Base-by-base conservation (phyloP, 2,797 vertebrate genomes). In the Pogoniulus pusillus region DNA sequence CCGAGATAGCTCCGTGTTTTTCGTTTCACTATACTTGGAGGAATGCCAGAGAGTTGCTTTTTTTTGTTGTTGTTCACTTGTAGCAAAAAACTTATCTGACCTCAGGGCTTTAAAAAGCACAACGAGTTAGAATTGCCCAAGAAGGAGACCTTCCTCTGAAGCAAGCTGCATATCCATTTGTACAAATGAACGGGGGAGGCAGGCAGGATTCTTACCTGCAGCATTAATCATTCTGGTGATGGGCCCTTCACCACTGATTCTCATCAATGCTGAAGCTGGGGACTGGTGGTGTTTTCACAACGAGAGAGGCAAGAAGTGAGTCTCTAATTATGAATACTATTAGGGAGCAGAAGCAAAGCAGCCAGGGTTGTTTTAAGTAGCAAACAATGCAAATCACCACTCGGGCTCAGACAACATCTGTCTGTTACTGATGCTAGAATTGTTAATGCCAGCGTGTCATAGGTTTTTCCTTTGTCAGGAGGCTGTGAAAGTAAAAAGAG, bases 31-130 rank as follows among this genome's bases (percentile, higher is more conserved):
- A 15, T 78, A 47, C 63, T 4, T 94, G 91, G 91, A 90, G 35
- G 66, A 82, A 93, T 73, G 88, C 91, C 94, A 96, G 82, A n/a
- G 45, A 45, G 9, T 22, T 47, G 47, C 47, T 19, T 12, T 12
- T 47, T 55, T 89, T 49, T 49, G 23, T 47, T 93, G 91, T 69
- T 87, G 45, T 82, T 95, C 82, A 70, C 35, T 95, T 53, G 14
- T 30, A 83, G 82, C 66, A 69, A 78, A 87, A 91, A 87, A 82
- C 76, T 77, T 77, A 73, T 32, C 66, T 54, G 84, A 93, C 88
- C 84, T 93, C 63, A 65, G 82, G 84, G 91, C 66, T 90, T 87
- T 85, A 45, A 76, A 85, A 77, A 93, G 86, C 83, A 73, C 84
- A 78, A 3, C 69, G 82, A 73, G 66, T 76, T 91, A 91, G 59